Conservation (phyloP, 2,113 vertebrate genomes). For the Urocolius indicus region DNA sequence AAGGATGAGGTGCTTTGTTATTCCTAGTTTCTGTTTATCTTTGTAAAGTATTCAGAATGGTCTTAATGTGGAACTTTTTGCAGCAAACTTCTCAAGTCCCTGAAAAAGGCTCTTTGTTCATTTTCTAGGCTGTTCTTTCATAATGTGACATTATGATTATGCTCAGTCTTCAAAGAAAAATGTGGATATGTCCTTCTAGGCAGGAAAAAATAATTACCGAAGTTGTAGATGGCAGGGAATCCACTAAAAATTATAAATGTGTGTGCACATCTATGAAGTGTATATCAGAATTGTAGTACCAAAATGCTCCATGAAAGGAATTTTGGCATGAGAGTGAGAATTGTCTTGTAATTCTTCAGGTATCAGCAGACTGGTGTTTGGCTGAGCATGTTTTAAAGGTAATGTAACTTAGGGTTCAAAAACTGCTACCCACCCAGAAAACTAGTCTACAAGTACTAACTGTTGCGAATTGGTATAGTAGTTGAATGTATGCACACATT, state of each 20-base stretch:
- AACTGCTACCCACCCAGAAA: neutral
- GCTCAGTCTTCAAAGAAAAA: neutral
- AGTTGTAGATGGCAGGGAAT: neutral
- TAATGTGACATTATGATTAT: neutral
- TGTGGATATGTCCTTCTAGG: neutral
- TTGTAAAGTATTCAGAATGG: neutral
- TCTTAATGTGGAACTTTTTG: neutral
- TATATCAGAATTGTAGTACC: neutral
- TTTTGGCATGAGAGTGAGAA: neutral
- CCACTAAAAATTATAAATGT: neutral
- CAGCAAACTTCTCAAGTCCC: neutral
- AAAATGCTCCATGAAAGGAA: neutral
- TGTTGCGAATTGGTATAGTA: neutral
- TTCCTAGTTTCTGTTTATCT: neutral
- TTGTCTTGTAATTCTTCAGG: neutral
- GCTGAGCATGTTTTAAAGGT: neutral
- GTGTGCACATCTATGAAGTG: neutral
- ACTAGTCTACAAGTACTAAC: neutral
- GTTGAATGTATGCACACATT: neutral
- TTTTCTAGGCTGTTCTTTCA: slow-evolving; percentile 19
- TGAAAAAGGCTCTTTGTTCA: slow-evolving; percentile 6
- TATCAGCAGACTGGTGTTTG: neutral
- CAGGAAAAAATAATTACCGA: neutral
- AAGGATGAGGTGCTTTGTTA: slow-evolving; percentile 11
- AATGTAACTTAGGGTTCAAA: neutral